Conservation (phyloP, 2,888 invertebrate genomes). For the Tethea ocularis region DNA sequence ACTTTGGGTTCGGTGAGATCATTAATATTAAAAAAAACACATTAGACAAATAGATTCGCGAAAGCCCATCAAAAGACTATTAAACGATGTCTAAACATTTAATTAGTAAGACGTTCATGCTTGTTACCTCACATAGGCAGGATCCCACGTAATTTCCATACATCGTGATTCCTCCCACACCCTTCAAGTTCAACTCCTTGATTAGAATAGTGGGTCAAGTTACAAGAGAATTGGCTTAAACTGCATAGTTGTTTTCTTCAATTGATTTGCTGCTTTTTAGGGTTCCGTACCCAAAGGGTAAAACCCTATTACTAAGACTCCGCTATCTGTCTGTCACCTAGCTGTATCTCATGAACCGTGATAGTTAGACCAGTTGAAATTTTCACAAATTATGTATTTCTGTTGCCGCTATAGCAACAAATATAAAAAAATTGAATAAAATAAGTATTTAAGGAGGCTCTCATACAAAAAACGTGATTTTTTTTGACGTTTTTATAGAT, state of each 20-base stretch:
- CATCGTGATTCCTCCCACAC: constrained; percentile 29
- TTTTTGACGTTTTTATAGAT: too few relatives aligned
- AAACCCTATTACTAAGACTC: too few relatives aligned
- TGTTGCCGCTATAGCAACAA: too few relatives aligned
- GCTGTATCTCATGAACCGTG: too few relatives aligned
- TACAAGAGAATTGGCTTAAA: constrained; percentile 1
- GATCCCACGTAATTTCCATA: constrained; percentile 31
- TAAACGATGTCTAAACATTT: neutral
- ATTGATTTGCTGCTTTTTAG: neutral
- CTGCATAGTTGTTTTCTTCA: neutral
- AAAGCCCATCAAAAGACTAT: constrained; percentile 1
- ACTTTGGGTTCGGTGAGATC: neutral
- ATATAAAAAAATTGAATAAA: too few relatives aligned
- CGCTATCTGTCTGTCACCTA: too few relatives aligned
- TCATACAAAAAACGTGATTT: too few relatives aligned
- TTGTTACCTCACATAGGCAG: constrained; percentile 21
- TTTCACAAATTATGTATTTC: too few relatives aligned
- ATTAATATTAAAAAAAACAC: neutral
- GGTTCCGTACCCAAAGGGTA: too few relatives aligned
- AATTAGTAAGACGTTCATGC: constrained; percentile 10
- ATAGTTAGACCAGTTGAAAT: too few relatives aligned
- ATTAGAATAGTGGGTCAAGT: constrained; percentile 15
- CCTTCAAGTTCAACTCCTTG: constrained; percentile 23
- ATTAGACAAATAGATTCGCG: neutral
- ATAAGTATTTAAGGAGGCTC: too few relatives aligned